These are phyloP conservation scores for Sarcophaga bullata DNA, from an alignment of 1,140 invertebrate genomes.

Conservation along the genomic window DNA sequence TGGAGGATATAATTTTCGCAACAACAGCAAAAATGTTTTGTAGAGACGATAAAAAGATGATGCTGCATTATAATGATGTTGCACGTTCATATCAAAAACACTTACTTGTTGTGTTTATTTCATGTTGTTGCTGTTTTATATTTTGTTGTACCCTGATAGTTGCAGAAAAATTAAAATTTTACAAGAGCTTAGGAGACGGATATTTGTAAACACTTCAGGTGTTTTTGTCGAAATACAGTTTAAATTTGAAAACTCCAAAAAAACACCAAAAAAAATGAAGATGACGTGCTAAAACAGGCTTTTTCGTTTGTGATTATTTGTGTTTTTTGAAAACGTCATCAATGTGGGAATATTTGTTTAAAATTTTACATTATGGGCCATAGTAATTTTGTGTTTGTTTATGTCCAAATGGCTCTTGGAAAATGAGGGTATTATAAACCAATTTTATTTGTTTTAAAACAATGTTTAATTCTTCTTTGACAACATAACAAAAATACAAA, in stretches of 20 bases:
- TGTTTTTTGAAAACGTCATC: slow-evolving; percentile 32
- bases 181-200: not conserved
- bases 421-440: not conserved
- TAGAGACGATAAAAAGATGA: not conserved
- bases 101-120: not conserved
- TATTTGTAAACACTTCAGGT: slow-evolving; percentile 11
- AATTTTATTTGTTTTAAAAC: not conserved
- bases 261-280: not conserved
- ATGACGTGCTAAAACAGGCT: not conserved
- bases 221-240: not conserved
- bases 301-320: too few relatives aligned
- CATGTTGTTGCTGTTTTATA: not conserved
- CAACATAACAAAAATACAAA: too few relatives aligned
- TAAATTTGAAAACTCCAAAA: not conserved
- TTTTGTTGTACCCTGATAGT: not conserved
- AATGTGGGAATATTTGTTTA: slow-evolving; percentile 34
- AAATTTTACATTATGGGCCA: not conserved
- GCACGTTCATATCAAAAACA: not conserved
- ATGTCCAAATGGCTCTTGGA: not conserved
- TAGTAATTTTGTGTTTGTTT: not conserved
- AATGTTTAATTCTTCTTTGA: not conserved
- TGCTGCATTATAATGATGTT: slow-evolving; percentile 6
- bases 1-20: too few relatives aligned
- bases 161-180: not conserved
- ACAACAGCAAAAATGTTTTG: too few relatives aligned